A percentile compares a stretch with the other conserved stretches of the same genome.
Conservation (phyloP, 2,113 vertebrate species). For the Corythornis vintsioides region DNA sequence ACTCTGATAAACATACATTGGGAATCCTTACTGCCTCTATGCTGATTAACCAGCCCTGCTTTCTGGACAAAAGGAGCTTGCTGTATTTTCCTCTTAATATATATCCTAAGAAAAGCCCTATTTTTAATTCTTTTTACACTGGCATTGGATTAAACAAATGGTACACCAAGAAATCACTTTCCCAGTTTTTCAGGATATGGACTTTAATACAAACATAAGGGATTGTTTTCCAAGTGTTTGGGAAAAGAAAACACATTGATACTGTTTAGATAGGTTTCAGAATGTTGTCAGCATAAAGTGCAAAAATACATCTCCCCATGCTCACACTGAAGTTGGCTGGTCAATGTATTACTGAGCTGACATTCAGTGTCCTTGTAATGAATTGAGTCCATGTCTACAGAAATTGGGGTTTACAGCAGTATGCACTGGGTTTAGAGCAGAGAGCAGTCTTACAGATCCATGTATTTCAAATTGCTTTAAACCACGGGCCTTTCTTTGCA, state of each 20-base stretch:
- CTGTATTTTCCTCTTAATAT: not conserved
- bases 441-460: not conserved
- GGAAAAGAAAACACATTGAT: not conserved
- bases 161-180: not conserved
- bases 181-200: not conserved
- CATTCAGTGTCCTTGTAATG: constrained; percentile 2
- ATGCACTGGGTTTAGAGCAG: not conserved
- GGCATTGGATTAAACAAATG: not conserved
- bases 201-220: not conserved
- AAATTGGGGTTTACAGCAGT: not conserved
- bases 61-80: not conserved
- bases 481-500: not conserved
- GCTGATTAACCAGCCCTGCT: not conserved
- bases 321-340: not conserved
- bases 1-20: not conserved
- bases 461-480: constrained; percentile 16
- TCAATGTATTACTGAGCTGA: constrained; percentile 1
- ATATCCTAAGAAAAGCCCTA: not conserved
- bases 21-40: not conserved
- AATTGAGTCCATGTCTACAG: not conserved
- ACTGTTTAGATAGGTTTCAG: not conserved
- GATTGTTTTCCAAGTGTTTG: not conserved
- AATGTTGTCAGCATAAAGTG: not conserved
- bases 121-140: not conserved
- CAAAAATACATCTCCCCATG: not conserved